Base-by-base conservation (phyloP, 1,140 invertebrate genomes). In the Pectinophora gossypiella region DNA sequence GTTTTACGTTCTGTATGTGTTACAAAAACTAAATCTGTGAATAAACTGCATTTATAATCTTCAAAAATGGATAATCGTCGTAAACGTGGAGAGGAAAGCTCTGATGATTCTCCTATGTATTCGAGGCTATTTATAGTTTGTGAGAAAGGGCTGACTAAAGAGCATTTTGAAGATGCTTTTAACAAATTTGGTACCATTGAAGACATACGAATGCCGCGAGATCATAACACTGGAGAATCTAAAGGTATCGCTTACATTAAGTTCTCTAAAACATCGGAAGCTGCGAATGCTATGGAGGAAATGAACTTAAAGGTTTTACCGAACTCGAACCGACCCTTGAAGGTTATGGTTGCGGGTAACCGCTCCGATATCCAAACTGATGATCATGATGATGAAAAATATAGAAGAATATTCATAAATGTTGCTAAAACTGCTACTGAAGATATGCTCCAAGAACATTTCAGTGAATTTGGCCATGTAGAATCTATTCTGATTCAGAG, bases 171-270 rank as follows among this genome's bases (percentile, higher is more conserved):
- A 48, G 91, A 94, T 42, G 90, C 91, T 5, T 98, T 98, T 76
- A 90, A 91, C 19, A 91, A 92, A 63, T 97, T 92, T 85, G 96
- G 96, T n/a, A 91, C 90, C 23, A 95, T 98, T 51, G 94, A 97
- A 85, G 95, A 97, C 83, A 91, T 98, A 44, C 95, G 94, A 92
- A 92, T 97, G 56, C 94, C 97, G 15, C 95, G 94, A 82, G 95
- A 97, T 75, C 92, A 93, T 48, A 90, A 89, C 40, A 93, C 95
- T 27, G 95, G 95, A 22, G 93, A 96, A 76, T 92, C 93, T 65
- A 97, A 97, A 92, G 96, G 96, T 19, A 84, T 91, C 15, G 83
- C 92, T 0, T 96, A 95, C 71, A 92, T 96, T 6, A 96, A 96
- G 80, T 96, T 93, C 83, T 90, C 92, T 0, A 96, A 95, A 87